Evolutionary conservation across 2,888 invertebrate genomes (phyloP), one percentile per base, ranked within the genome.

Genomic region (Hololepta plana): DNA sequence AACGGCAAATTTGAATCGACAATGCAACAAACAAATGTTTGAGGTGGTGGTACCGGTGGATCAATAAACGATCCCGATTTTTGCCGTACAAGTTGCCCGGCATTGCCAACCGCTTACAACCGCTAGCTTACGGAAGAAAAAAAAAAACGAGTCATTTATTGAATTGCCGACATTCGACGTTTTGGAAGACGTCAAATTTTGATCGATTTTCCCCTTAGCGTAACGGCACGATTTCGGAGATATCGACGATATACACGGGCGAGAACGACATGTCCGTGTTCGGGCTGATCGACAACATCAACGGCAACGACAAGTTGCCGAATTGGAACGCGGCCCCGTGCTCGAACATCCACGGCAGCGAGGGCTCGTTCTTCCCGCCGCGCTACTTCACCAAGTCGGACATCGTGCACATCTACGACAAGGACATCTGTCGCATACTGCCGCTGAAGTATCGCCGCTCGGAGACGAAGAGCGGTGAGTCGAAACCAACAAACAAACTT

Each of bases 351-450:
- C 55, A 61, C 25, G 76, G 72, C 6, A 74, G 74, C 1, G 76
- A 77, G 57, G 84, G 84, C 0, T 82, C 82, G 0, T 80, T 85
- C 53, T 85, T 82, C 46, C 84, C 84, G 0, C 84, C 84, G 0
- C 63, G 80, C 1, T 65, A 73, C 16, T 57, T 66, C 32, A 77
- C 77, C 10, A 49, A 50, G 23, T 14, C 29, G 5, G 72, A 84
- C 44, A 55, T 67, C 2, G 66, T 84, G 9, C 64, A 79, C 38
- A 54, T 88, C 1, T 90, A 81, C 49, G 84, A 87, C 45, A 84
- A 84, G 47, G 87, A 88, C 46, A 53, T 90, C 21, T 90, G 88
- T 46, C 64, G 87, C 31, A 70, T 74, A 2, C 52, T 84, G 40
- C 82, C 84, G 0, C 49, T 87, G 31, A 59, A 73, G 36, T 84